Base-by-base conservation (phyloP, 2,113 vertebrate genomes). In the Oncorhynchus kisutch region DNA sequence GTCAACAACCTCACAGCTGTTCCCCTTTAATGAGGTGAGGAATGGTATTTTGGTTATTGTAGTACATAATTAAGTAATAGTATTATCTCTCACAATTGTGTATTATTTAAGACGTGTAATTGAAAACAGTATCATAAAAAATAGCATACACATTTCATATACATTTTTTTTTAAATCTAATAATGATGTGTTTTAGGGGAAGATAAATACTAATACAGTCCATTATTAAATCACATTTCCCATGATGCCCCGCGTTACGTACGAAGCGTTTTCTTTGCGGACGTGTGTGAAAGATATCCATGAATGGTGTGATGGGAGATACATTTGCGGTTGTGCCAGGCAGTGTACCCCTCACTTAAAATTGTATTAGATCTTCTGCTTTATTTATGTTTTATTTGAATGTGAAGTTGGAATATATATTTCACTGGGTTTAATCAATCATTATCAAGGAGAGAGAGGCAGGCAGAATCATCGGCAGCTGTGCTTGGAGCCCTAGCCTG, bases 241-340 rank as follows among this genome's bases (percentile, higher is more conserved):
- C 88, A 90, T 1, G 75, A 84, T 82, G 69, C 89, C 20, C 1
- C 16, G 27, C 49, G 9, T 45, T 45, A 45, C 9, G 39, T 45
- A 45, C 9, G 39, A 45, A 45, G 39, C 39, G 9, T 45, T 45
- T 49, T 34, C 51, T 70, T 70, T 70, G 84, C 90, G 82, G 89
- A 92, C 91, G 89, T 93, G 88, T 90, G 77, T 86, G 71, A 82
- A 78, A 82, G 75, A 75, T 79, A 45, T 77, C 73, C 87, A 71
- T 74, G 90, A 93, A 94, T 94, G 93, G 94, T 87, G 91, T 72
- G 57, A 75, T n/a, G 79, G 65, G 64, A 70, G 73, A 75, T 65
- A 20, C 6, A 69, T n/a, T 57, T 51, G 77, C 74, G 9, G 25
- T 45, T 24, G 3, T 24, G 39, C 18, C 11, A 64, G 2, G 8